Conservation (phyloP, 2,113 vertebrate genomes). For the Ptychochromis oligacanthus region DNA sequence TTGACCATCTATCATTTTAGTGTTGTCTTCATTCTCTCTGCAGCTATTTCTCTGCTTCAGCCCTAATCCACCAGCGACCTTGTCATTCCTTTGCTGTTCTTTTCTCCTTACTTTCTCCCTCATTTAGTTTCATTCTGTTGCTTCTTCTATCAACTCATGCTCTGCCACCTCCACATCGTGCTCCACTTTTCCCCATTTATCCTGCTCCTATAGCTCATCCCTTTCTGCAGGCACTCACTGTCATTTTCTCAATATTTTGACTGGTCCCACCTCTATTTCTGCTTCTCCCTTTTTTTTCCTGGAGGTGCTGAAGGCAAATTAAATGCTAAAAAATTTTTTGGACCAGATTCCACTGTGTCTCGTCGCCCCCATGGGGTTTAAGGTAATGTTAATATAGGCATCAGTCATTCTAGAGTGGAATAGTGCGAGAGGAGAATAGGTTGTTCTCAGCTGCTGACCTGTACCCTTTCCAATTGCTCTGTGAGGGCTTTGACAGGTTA, state of each 20-base stretch:
- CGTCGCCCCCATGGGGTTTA: slow-evolving; percentile 5
- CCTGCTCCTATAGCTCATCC: slow-evolving; percentile 17
- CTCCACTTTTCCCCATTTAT: slow-evolving; percentile 47
- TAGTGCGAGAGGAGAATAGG: slow-evolving; percentile 14
- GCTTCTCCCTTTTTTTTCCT: background rate
- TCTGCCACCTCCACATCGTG: slow-evolving; percentile 43
- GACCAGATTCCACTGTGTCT: background rate
- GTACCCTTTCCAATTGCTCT: background rate
- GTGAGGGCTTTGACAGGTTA: background rate
- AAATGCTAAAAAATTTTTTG: slow-evolving; percentile 26
- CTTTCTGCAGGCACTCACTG: slow-evolving; percentile 34
- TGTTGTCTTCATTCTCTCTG: background rate
- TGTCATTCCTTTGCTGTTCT: slow-evolving; percentile 47
- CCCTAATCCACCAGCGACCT: slow-evolving; percentile 1
- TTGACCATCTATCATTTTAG: slow-evolving; percentile 8
- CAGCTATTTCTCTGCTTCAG: background rate
- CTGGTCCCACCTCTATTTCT: slow-evolving; percentile 46
- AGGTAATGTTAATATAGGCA: slow-evolving; percentile 31
- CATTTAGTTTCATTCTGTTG: slow-evolving; percentile 45
- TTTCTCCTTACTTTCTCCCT: slow-evolving; percentile 46
- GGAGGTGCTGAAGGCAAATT: slow-evolving; percentile 28
- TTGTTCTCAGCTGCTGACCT: slow-evolving; percentile 17
- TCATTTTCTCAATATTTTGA: slow-evolving; percentile 33
- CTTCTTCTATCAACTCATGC: slow-evolving; percentile 45
- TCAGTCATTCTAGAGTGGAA: slow-evolving; percentile 27